Percentiles rank a stretch among this genome's conserved stretches.
These are phyloP conservation scores for Pelmatolapia mariae DNA, from an alignment of 2,113 vertebrate genomes.

Conservation along the genomic window DNA sequence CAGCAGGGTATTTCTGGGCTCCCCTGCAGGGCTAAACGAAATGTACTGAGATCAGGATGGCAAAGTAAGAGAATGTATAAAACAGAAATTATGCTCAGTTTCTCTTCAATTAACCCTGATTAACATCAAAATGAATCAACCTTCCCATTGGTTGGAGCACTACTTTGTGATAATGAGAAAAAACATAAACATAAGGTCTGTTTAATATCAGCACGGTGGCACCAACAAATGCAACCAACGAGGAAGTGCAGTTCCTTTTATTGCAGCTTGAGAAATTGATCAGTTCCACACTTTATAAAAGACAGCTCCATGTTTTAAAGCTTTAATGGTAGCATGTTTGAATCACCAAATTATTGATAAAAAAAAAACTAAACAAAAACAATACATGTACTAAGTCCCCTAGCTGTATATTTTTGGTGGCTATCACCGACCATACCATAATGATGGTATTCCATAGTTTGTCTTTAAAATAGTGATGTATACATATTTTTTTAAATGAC, in stretches of 20 bases:
- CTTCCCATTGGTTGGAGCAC: not conserved
- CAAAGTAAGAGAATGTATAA: not conserved
- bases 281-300: not conserved
- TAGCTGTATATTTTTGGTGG: not conserved
- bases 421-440: not conserved
- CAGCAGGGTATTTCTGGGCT: not conserved
- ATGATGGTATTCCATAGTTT: not conserved
- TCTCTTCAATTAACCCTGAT: not conserved
- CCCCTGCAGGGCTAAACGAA: not conserved
- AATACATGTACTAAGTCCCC: not conserved
- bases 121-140: not conserved
- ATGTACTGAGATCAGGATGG: not conserved
- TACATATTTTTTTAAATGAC: fast-evolving
- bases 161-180: not conserved
- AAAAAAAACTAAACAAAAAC: not conserved
- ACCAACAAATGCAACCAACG: not conserved
- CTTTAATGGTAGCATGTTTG: not conserved
- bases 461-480: not conserved
- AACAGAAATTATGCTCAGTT: not conserved
- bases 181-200: not conserved
- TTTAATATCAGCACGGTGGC: not conserved
- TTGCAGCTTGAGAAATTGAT: not conserved
- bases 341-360: not conserved
- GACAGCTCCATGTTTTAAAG: not conserved
- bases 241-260: not conserved